These are phyloP conservation scores for Myotis myotis DNA, from an alignment of 2,797 vertebrate species.

Conservation along the genomic window DNA sequence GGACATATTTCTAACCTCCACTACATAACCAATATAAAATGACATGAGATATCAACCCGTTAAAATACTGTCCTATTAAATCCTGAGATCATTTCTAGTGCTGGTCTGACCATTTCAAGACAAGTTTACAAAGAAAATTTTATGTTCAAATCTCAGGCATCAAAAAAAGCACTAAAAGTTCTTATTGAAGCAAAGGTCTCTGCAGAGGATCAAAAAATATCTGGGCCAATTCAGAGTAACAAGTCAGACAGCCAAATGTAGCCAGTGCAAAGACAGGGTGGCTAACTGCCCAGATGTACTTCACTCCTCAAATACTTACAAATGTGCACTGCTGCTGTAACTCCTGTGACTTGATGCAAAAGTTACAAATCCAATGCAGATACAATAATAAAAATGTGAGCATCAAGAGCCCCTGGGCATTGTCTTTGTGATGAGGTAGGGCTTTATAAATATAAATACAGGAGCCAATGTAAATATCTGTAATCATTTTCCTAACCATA, in stretches of 20 bases:
- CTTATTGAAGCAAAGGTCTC: conserved; percentile 40
- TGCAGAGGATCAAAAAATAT: conserved; percentile 33
- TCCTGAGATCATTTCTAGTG: conserved; percentile 36
- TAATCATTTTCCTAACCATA: conserved; percentile 40
- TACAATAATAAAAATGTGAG: conserved; percentile 33
- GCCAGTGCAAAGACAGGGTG: background rate
- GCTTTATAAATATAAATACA: conserved; percentile 52
- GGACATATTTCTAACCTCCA: conserved; percentile 21
- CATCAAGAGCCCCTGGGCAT: background rate
- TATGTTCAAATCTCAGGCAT: conserved; percentile 40
- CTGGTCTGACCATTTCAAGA: background rate
- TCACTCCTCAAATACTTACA: conserved; percentile 30
- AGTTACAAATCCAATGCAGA: conserved; percentile 41
- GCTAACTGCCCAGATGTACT: background rate
- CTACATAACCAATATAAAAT: conserved; percentile 23
- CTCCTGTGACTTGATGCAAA: conserved; percentile 44
- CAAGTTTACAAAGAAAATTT: conserved; percentile 16
- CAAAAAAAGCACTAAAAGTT: conserved; percentile 20
- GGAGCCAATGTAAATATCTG: conserved; percentile 32
- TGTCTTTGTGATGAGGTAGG: background rate
- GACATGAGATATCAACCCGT: background rate
- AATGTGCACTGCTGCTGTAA: background rate
- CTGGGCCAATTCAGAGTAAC: background rate
- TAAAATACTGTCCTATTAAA: conserved; percentile 20
- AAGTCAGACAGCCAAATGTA: background rate